Base-by-base conservation (phyloP, 1,140 invertebrate species). In the Papilio dardanus region DNA sequence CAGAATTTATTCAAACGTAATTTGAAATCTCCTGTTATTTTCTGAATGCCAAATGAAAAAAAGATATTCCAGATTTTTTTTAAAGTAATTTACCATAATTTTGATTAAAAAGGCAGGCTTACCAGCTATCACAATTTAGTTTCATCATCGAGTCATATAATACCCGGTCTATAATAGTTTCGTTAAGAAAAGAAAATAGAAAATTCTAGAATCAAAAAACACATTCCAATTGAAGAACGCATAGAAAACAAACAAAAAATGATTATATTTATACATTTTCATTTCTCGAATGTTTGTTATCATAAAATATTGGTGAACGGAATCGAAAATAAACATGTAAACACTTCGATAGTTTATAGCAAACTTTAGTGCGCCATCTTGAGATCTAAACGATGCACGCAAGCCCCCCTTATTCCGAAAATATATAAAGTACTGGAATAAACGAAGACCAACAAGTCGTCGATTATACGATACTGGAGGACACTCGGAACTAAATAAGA, bases 301-400 rank as follows among this genome's bases (percentile, higher is more conserved):
- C 24, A 62, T 62, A 62, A 62, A 62, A 62, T 62, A 62, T 62
- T 12, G 1, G 54, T 28, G 54, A 62, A 14, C 54, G 54, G 54
- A 28, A 62, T 62, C 24, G 54, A 62, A 62, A 62, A 62, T 62
- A 62, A 62, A 62, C 54, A 62, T 62, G 54, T 62, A 28, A 14
- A 62, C 24, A 14, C 21, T 62, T 28, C 8, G 54, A 62, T 28
- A 28, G 54, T 62, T 62, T 62, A 28, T 12, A 28, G 24, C 54
- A 28, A 62, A 62, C 54, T 62, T 28, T 14, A 62, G 24, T 62
- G 10, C 21, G 54, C 24, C 54, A 62, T 62, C 21, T 62, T 62
- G 12, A 58, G 50, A 58, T 28, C 24, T 62, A 62, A 24, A 54
- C 21, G 19, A 54, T 24, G 2, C 6, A 54, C 50, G 7, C 21